Base-by-base conservation (phyloP, 2,797 vertebrate species). In the Sebastes itinus region DNA sequence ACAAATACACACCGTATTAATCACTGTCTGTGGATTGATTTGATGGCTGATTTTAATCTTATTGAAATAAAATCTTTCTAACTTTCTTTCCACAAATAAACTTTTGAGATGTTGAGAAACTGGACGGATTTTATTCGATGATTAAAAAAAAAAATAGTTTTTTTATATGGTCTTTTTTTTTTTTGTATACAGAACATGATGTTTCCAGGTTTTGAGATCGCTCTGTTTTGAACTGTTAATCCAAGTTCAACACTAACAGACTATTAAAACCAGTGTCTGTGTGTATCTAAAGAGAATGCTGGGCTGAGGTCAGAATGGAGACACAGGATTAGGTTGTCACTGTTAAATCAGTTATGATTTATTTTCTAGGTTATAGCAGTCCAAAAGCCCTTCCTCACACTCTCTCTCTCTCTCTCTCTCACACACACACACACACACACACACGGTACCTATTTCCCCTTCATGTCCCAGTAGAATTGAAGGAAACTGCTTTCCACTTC, bases 241-340 rank as follows among this genome's bases (percentile, higher is more conserved):
- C 75, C 46, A 64, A 75, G 56, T 70, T 80, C 73, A 63, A 13
- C 1, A 30, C 33, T 33, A 64, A 70, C 42, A 27, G 27, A 25
- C 60, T 64, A 9, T 67, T 74, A 55, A 78, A 84, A 9, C 56
- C 38, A 46, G 25, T 60, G 72, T 75, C 28, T 83, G 64, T 70
- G 67, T 75, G 33, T 61, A 49, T 66, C 33, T 71, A 55, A 25
- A 81, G 35, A 65, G 55, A n/a, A 10, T 22, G 18, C 65, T 23
- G 46, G 33, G 12, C 33, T 38, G 54, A 71, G 65, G 75, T 72
- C 77, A 68, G 58, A 33, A 27, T 59, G 77, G 66, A 75, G 18
- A 64, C 70, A 5, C 70, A 76, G 82, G 78, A 82, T 85, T 74
- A 83, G 66, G 55, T 32, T 77, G 86, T 87, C 82, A 72, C 77